Evolutionary conservation across 2,797 vertebrate species (phyloP).

Genomic region (Harpagifer antarcticus): DNA sequence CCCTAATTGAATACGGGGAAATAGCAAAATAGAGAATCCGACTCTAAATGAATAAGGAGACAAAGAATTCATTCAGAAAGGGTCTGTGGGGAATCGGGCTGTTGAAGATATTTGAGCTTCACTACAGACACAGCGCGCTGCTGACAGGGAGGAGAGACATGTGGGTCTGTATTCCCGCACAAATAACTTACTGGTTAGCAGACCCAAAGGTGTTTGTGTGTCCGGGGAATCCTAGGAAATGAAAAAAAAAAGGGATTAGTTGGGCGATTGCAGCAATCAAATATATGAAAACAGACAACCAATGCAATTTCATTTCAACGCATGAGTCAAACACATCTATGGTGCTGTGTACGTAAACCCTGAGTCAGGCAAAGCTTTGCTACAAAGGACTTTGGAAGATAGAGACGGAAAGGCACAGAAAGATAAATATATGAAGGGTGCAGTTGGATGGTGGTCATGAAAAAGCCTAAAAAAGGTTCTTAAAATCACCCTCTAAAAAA

Average conservation of each 20-base stretch:
- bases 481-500: background rate
- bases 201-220: conserved; percentile 86
- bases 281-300: background rate
- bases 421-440: background rate
- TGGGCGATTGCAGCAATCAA: background rate
- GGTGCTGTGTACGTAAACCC: background rate
- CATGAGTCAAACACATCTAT: background rate
- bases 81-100: conserved; percentile 19
- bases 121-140: conserved; percentile 34
- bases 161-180: background rate
- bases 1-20: background rate
- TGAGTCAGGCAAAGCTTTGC: background rate
- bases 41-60: conserved; percentile 1
- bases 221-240: conserved; percentile 86
- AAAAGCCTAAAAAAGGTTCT: background rate
- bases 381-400: background rate
- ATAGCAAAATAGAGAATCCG: background rate
- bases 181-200: conserved; percentile 90
- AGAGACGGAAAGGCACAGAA: background rate
- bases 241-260: conserved; percentile 38
- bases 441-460: background rate
- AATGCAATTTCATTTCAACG: background rate
- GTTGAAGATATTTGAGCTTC: conserved; percentile 42
- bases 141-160: conserved; percentile 20
- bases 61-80: conserved; percentile 40